Percentiles rank a stretch among this genome's conserved stretches.
Evolutionary conservation across 1,140 invertebrate genomes (phyloP).

Genomic region (Drosophila arawakana): DNA sequence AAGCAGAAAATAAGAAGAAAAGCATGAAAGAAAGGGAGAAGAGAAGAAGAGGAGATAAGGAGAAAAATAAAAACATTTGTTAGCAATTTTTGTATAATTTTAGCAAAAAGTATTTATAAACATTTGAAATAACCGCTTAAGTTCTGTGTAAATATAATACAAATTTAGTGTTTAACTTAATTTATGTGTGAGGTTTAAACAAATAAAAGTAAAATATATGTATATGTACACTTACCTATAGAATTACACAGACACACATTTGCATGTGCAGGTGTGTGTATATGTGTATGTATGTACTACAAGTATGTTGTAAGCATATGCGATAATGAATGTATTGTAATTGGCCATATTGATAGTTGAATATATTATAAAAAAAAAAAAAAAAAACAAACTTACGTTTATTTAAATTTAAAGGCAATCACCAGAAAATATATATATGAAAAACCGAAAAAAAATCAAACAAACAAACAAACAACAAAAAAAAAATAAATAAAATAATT

Average conservation of each 20-base stretch:
- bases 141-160: constrained; percentile 68
- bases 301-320: constrained; percentile 68
- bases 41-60: too few relatives aligned
- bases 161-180: constrained; percentile 72
- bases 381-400: constrained; percentile 59
- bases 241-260: constrained; percentile 23
- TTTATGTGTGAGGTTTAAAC: constrained; percentile 71
- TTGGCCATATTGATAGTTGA: constrained; percentile 84
- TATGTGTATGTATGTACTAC: constrained; percentile 53
- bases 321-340: constrained; percentile 81
- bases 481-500: constrained; percentile 83
- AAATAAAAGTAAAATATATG: constrained; percentile 51
- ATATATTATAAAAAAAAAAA: constrained; percentile 51
- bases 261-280: not conserved
- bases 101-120: constrained; percentile 58
- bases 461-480: constrained; percentile 37
- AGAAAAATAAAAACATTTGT: constrained; percentile 46
- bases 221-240: constrained; percentile 44
- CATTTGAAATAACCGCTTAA: constrained; percentile 53
- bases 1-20: constrained; percentile 25
- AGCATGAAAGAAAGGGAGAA: not conserved
- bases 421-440: constrained; percentile 76
- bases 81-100: constrained; percentile 61
- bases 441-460: constrained; percentile 50
- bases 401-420: constrained; percentile 83